phyloP scores from a whole-genome alignment of 1,140 invertebrate genomes.

The Hypsibius dujardini region DNA sequence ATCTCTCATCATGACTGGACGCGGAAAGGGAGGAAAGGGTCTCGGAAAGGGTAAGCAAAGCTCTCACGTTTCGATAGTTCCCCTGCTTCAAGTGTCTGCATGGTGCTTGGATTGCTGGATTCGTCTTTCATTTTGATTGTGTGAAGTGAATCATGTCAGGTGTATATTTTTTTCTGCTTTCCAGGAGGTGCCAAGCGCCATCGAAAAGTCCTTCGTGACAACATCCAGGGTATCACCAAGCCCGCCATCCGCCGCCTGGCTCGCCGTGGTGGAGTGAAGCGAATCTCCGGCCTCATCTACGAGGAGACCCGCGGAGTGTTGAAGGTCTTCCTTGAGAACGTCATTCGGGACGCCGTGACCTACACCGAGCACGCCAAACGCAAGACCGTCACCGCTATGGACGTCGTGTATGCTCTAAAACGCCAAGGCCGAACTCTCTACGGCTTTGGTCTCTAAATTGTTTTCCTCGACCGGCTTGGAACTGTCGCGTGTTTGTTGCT shows the following conservation, averaged over 20 bases:
- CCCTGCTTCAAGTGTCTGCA: no score
- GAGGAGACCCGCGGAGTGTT: slow-evolving; percentile 50
- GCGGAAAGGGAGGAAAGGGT: no score
- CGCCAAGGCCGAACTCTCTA: slow-evolving; percentile 52
- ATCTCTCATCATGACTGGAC: no score
- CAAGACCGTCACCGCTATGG: slow-evolving; percentile 67
- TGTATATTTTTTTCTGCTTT: not conserved
- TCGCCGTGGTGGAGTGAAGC: slow-evolving; percentile 53
- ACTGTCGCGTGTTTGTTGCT: no score
- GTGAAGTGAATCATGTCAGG: not conserved
- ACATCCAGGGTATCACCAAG: slow-evolving; percentile 55
- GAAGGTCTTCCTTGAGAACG: slow-evolving; percentile 63
- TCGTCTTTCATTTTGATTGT: no score
- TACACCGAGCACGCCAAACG: slow-evolving; percentile 63
- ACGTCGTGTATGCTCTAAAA: slow-evolving; percentile 67
- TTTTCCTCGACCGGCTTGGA: no score
- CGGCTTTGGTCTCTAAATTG: slow-evolving; percentile 43
- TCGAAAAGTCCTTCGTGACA: slow-evolving; percentile 40
- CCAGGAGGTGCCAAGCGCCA: slow-evolving; percentile 29
- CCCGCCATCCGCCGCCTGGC: slow-evolving; percentile 47
- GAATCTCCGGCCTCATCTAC: slow-evolving; percentile 55
- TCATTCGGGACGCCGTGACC: slow-evolving; percentile 62
- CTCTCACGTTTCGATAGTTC: no score
- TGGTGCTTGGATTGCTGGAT: no score
- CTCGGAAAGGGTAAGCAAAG: no score